phyloP scores from a whole-genome alignment of 2,113 vertebrate genomes.

The Chelonoidis abingdonii region DNA sequence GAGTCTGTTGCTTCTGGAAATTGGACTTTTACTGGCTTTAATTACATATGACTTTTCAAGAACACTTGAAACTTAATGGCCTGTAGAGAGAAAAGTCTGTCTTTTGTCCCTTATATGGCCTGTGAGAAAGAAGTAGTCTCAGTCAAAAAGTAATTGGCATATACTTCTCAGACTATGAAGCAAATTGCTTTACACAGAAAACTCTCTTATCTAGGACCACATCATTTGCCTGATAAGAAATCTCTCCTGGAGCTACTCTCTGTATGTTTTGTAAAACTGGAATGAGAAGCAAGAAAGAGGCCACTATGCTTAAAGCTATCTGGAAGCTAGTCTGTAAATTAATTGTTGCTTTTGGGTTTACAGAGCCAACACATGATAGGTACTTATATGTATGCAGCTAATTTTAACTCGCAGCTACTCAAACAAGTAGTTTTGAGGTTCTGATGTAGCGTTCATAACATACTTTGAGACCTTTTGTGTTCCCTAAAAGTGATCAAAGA shows the following conservation, averaged over 20 bases:
- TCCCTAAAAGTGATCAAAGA: constrained; percentile 30
- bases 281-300: background rate
- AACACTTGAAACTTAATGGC: background rate
- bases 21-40: background rate
- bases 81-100: background rate
- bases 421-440: background rate
- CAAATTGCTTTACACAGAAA: background rate
- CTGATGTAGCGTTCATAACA: background rate
- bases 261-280: background rate
- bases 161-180: background rate
- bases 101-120: background rate
- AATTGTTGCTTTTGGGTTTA: background rate
- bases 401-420: background rate
- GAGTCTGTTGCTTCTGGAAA: background rate
- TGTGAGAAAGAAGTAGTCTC: background rate
- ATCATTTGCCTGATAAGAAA: fast-evolving
- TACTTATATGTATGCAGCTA: background rate
- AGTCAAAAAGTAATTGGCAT: background rate
- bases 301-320: background rate
- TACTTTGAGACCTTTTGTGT: constrained; percentile 10
- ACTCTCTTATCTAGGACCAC: background rate
- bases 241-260: background rate
- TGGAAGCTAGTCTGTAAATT: background rate
- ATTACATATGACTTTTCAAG: background rate
- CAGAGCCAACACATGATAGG: background rate